phyloP scores from a whole-genome alignment of 2,888 invertebrate genomes.

The Hirtodrosophila trivittata region DNA sequence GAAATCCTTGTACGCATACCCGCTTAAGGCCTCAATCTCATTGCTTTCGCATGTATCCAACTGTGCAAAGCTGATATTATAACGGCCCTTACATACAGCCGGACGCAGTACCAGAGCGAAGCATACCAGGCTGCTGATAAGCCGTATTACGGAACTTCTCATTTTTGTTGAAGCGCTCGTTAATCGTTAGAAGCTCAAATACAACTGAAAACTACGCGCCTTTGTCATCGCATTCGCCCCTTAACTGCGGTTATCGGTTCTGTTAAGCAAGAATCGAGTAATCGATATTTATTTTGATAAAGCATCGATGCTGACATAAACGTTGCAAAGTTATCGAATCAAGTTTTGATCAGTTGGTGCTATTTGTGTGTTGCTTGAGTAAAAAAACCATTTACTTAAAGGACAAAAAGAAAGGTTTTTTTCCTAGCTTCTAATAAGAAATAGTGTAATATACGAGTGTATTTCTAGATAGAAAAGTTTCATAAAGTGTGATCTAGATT shows the following conservation, averaged over 20 bases:
- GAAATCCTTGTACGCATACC: constrained; percentile 86
- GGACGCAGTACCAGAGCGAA: constrained; percentile 24
- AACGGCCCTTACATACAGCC: constrained; percentile 54
- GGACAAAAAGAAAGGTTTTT: too few species aligned
- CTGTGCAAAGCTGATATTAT: constrained; percentile 79
- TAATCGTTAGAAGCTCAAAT: constrained; percentile 4
- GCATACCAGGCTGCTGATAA: constrained; percentile 58
- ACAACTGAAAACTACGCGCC: constrained; percentile 31
- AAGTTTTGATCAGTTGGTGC: too few species aligned
- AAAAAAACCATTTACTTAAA: too few species aligned
- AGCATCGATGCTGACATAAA: too few species aligned
- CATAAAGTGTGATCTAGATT: too few species aligned
- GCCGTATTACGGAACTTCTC: constrained; percentile 18
- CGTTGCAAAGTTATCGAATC: too few species aligned
- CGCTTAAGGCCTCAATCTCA: constrained; percentile 83
- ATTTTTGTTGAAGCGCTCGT: constrained; percentile 2
- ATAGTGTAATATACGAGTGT: too few species aligned
- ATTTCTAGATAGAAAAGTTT: too few species aligned
- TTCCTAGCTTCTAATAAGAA: too few species aligned
- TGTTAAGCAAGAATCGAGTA: too few species aligned
- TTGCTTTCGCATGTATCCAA: constrained; percentile 85
- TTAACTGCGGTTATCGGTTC: neutral
- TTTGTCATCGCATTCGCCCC: neutral
- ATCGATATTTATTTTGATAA: too few species aligned
- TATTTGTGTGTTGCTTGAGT: too few species aligned